Conservation (phyloP, 2,797 vertebrate genomes). For the Gambusia yucatana region DNA sequence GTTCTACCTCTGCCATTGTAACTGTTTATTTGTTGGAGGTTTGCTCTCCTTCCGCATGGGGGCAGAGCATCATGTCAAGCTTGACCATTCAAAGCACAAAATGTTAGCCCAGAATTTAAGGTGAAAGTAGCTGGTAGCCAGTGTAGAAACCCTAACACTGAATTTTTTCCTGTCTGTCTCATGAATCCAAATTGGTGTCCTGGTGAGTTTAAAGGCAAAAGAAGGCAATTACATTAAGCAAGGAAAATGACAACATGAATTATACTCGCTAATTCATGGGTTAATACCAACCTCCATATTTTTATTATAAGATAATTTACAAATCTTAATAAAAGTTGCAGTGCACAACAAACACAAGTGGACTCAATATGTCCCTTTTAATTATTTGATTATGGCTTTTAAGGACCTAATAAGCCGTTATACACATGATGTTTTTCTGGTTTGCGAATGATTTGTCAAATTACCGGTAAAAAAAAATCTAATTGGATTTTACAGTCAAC, state of each 20-base stretch:
- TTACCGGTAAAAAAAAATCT: neutral
- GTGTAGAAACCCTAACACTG: neutral
- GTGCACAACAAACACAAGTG: neutral
- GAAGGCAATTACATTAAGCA: neutral
- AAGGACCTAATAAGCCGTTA: neutral
- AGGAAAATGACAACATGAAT: neutral
- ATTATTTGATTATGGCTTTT: neutral
- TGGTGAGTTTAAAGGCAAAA: neutral
- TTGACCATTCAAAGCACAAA: neutral
- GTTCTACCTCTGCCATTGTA: no score
- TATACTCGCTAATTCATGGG: neutral
- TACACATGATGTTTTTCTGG: neutral
- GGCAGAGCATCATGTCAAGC: neutral
- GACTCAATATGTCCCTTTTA: neutral
- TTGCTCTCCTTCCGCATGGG: no score
- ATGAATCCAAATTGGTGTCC: neutral
- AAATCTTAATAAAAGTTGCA: neutral
- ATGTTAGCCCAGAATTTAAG: neutral
- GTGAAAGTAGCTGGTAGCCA: neutral
- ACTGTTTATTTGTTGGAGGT: no score
- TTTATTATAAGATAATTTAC: neutral
- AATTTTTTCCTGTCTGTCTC: neutral
- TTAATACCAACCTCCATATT: neutral
- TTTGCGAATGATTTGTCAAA: neutral
- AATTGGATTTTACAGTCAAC: neutral